A percentile compares a stretch with the other conserved stretches of the same genome.
Conservation (phyloP, 2,797 vertebrate genomes). For the Leucoraja ocellata region DNA sequence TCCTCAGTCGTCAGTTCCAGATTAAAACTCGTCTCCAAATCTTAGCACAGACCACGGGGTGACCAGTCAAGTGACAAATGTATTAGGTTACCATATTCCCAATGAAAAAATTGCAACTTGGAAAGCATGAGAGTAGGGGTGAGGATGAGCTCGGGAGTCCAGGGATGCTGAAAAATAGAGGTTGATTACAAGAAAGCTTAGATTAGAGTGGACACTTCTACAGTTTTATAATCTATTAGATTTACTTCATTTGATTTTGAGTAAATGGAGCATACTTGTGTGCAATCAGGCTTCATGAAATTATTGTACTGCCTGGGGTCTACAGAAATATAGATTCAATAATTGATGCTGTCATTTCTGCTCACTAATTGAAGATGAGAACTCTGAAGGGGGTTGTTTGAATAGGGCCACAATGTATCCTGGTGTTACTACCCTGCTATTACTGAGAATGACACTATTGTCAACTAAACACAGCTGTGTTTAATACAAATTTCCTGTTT, state of each 20-base stretch:
- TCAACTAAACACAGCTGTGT: not conserved
- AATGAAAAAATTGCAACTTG: not conserved
- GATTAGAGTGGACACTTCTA: not conserved
- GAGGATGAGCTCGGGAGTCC: not conserved
- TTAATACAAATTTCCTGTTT: constrained; percentile 10
- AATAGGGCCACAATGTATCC: not conserved
- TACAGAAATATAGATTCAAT: not conserved
- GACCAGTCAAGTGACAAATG: too few species aligned
- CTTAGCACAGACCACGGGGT: too few species aligned
- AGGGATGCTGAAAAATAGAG: not conserved
- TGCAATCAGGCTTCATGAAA: not conserved
- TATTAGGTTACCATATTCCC: too few species aligned
- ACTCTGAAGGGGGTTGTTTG: not conserved
- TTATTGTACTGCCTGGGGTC: not conserved
- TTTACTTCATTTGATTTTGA: not conserved
- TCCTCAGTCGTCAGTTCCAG: too few species aligned
- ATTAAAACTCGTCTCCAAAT: too few species aligned
- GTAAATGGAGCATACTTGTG: not conserved
- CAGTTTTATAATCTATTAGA: not conserved
- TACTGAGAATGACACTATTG: constrained; percentile 21
- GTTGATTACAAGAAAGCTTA: not conserved
- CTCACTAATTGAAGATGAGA: constrained; percentile 10
- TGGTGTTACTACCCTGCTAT: not conserved
- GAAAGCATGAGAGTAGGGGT: not conserved
- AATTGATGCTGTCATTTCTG: constrained; percentile 19